A percentile compares a stretch with the other conserved stretches of the same genome.
Evolutionary conservation across 2,888 invertebrate species (phyloP).

Genomic region (Myathropa florea): DNA sequence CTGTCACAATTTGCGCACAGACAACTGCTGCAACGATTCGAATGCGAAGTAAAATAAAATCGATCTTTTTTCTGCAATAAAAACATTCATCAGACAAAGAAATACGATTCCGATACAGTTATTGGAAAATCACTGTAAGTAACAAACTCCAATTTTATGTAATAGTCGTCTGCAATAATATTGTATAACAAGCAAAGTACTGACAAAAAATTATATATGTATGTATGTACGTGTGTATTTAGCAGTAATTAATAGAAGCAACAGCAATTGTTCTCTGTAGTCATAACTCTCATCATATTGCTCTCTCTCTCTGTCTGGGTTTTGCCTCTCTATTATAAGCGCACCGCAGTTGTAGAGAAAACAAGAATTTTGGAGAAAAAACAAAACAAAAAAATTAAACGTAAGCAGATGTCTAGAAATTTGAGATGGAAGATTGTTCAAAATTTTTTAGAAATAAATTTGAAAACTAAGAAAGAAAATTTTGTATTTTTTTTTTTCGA

Average conservation of each 20-base stretch:
- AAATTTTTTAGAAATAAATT: constrained; percentile 51
- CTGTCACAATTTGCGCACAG: too few relatives aligned
- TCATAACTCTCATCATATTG: not conserved
- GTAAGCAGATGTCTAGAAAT: not conserved
- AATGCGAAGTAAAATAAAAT: not conserved
- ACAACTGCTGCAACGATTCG: not conserved
- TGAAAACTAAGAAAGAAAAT: constrained; percentile 9
- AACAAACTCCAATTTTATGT: constrained; percentile 69
- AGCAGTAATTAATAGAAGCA: constrained; percentile 4
- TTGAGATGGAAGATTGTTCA: constrained; percentile 19
- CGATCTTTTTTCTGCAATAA: too few relatives aligned
- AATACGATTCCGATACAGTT: constrained; percentile 15
- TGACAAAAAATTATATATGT: constrained; percentile 52
- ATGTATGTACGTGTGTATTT: constrained; percentile 19
- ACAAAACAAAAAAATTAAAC: not conserved
- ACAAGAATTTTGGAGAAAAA: constrained; percentile 1
- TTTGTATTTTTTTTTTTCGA: not conserved
- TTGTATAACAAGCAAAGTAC: constrained; percentile 41
- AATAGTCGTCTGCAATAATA: constrained; percentile 59
- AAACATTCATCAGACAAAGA: constrained; percentile 10
- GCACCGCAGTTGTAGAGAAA: constrained; percentile 1
- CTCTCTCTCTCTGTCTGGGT: not conserved
- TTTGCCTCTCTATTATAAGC: not conserved
- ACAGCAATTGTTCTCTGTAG: not conserved
- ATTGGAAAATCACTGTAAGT: constrained; percentile 68